Percentiles rank a stretch among this genome's conserved stretches.
Conservation (phyloP, 2,888 invertebrate genomes). For the Lasioglossum oenotherae region DNA sequence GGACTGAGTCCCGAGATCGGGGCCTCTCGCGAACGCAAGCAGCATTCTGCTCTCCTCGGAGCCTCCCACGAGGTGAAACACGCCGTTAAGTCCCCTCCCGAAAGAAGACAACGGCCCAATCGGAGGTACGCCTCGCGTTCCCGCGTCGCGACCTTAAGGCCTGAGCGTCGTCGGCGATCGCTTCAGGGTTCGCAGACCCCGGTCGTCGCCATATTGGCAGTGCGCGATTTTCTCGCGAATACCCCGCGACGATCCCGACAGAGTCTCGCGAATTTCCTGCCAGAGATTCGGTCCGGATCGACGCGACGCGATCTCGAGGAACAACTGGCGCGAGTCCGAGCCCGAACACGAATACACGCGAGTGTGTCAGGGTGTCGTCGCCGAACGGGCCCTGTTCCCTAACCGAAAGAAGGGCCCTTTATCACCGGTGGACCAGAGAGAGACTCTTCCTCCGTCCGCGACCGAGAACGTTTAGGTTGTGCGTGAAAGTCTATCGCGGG, state of each 20-base stretch:
- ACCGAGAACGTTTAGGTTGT: not conserved
- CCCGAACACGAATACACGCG: not conserved
- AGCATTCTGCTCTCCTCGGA: slow-evolving; percentile 27
- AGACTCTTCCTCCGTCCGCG: not conserved
- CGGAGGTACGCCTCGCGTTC: slow-evolving; percentile 49
- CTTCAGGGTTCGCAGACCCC: slow-evolving; percentile 58
- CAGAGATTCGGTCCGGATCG: not conserved
- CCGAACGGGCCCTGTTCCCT: not conserved
- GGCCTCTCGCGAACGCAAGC: slow-evolving; percentile 1
- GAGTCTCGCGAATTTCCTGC: not conserved
- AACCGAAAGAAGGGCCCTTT: not conserved
- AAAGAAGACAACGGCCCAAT: slow-evolving; percentile 54
- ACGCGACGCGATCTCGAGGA: not conserved
- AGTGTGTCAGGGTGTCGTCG: not conserved
- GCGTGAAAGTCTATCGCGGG: slow-evolving; percentile 27
- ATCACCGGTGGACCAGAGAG: not conserved
- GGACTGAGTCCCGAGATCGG: not conserved
- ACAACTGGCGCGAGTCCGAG: not conserved
- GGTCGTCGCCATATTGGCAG: slow-evolving; percentile 72
- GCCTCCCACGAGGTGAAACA: slow-evolving; percentile 46
- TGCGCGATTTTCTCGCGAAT: slow-evolving; percentile 68
- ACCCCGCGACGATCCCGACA: not conserved
- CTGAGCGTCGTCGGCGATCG: slow-evolving; percentile 69
- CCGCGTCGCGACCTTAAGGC: slow-evolving; percentile 62
- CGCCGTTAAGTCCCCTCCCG: slow-evolving; percentile 50